These are phyloP conservation scores for Eulemur macaco DNA, from an alignment of 2,113 vertebrate genomes.

Conservation along the genomic window DNA sequence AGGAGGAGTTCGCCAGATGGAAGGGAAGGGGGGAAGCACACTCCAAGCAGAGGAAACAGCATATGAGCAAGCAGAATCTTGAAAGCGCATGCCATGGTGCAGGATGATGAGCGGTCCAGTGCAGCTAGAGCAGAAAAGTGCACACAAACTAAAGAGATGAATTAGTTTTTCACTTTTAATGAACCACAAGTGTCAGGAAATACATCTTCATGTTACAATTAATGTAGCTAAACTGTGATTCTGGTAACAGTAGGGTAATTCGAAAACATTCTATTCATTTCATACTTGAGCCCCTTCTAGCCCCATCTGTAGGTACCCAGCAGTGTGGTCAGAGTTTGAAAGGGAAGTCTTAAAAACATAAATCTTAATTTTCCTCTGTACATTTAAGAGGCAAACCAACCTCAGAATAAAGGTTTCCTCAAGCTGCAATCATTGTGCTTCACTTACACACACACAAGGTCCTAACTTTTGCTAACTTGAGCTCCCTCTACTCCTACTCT, in stretches of 20 bases:
- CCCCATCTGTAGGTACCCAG: background rate
- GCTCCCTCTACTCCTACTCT: background rate
- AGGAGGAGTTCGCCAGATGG: slow-evolving; percentile 51
- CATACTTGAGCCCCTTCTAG: background rate
- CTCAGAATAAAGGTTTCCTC: background rate
- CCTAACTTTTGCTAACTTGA: background rate
- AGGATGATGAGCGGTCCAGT: slow-evolving; percentile 53
- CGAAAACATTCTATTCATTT: slow-evolving; percentile 30
- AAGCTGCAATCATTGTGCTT: background rate
- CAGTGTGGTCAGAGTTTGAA: background rate
- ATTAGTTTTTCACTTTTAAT: slow-evolving; percentile 55
- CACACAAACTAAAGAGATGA: slow-evolving; percentile 71
- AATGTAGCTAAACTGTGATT: background rate
- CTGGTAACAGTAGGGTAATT: background rate
- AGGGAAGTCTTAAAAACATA: slow-evolving; percentile 16
- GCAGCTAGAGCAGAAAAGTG: slow-evolving; percentile 65
- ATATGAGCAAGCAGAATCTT: slow-evolving; percentile 70
- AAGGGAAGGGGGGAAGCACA: slow-evolving; percentile 69
- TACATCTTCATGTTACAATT: slow-evolving; percentile 22
- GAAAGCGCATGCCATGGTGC: slow-evolving; percentile 68
- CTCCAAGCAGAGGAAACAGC: slow-evolving; percentile 75
- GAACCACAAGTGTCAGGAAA: background rate
- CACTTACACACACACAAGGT: background rate
- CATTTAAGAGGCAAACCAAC: background rate
- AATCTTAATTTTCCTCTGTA: background rate